Base-by-base conservation (phyloP, 2,113 vertebrate species). In the Calyptomena viridis region DNA sequence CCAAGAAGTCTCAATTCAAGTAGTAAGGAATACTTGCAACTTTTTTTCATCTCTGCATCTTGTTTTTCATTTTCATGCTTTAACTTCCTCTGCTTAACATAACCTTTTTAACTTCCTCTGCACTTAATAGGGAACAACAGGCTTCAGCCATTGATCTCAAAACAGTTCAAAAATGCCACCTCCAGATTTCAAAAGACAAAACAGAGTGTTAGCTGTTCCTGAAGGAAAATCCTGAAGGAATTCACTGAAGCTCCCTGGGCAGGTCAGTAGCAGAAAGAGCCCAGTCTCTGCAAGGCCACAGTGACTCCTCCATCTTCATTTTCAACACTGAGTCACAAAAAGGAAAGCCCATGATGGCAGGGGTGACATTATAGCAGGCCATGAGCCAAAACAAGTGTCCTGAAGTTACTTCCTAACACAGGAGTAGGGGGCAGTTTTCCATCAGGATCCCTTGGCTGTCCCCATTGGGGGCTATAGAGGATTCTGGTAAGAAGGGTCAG, bases 81-180 rank as follows among this genome's bases (percentile, higher is more conserved):
- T 78, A 63, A 67, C 40, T 80, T 89, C 22, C 46, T 89, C 44
- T 66, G 50, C 22, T 27, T 50, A 28, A 81, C 52, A 33, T 52
- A 37, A 15, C 12, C 27, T 44, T 33, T 42, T 56, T 73, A 58
- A 50, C 59, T 88, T 59, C 59, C 33, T 46, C 35, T 52, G 58
- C 28, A 30, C 12, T 60, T 59, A 27, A 82, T 12, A 69, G 39
- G 47, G 62, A 66, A 56, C 12, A 73, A 69, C 10, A 46, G 23
- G 19, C 33, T 81, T 62, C 75, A 86, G 52, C 47, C 50, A 64
- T 5, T n/a, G 30, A 47, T 25, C 58, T 87, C 69, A 44, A 40
- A 75, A 44, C 18, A 68, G 66, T 37, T 53, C 0, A 3, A 6
- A 75, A n/a, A 5, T 0, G 0, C 42, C 49, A 1, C 4, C 9